Percentiles rank a stretch among this genome's conserved stretches.
phyloP scores from a whole-genome alignment of 2,797 vertebrate genomes.

The Poeciliopsis infans region DNA sequence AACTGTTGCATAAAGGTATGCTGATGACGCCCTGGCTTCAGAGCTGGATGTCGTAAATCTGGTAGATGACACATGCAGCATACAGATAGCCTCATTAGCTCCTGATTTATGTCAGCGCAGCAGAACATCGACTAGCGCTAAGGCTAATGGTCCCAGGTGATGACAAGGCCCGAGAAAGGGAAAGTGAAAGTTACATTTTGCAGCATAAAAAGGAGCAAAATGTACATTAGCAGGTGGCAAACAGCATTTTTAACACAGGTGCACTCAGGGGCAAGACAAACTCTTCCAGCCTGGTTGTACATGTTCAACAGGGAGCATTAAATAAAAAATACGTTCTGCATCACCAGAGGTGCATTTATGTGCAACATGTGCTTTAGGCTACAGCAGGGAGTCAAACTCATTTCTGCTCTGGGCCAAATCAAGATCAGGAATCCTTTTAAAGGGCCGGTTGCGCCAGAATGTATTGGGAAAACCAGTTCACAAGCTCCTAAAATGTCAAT shows the following conservation, averaged over 20 bases:
- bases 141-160: constrained; percentile 24
- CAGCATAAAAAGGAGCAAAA: constrained; percentile 16
- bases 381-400: not conserved
- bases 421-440: no score
- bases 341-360: constrained; percentile 19
- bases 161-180: not conserved
- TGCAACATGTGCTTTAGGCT: constrained; percentile 16
- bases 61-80: constrained; percentile 38
- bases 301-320: constrained; percentile 36
- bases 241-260: not conserved
- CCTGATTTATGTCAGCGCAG: constrained; percentile 55
- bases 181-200: constrained; percentile 23
- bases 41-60: constrained; percentile 36
- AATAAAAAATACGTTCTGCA: constrained; percentile 53
- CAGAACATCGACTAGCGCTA: constrained; percentile 12
- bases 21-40: constrained; percentile 14
- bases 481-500: no score
- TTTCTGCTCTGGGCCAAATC: no score
- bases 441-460: no score
- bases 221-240: constrained; percentile 2
- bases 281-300: constrained; percentile 14
- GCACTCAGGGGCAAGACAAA: constrained; percentile 5
- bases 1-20: constrained; percentile 21
- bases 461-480: no score
- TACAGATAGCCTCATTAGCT: constrained; percentile 67